Percentiles rank a stretch among this genome's conserved stretches.
phyloP scores from a whole-genome alignment of 2,888 invertebrate species.

The Acronicta psi region DNA sequence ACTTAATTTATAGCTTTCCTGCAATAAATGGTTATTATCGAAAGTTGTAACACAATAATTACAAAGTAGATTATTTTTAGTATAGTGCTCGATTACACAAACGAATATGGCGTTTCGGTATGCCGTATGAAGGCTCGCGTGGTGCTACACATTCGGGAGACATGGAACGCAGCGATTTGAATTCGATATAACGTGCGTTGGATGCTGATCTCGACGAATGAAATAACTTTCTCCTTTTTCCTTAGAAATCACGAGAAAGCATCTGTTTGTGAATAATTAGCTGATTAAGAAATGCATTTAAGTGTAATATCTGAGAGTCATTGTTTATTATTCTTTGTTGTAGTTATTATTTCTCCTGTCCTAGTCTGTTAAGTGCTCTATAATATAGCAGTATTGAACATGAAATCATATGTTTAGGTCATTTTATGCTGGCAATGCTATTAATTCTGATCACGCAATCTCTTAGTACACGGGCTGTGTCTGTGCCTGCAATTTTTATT shows the following conservation, averaged over 20 bases:
- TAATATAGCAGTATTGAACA: conserved; percentile 12
- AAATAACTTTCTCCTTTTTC: conserved; percentile 75
- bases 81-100: conserved; percentile 63
- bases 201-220: conserved; percentile 62
- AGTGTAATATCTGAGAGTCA: background rate
- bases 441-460: conserved; percentile 55
- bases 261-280: conserved; percentile 53
- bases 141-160: conserved; percentile 65
- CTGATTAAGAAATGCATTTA: conserved; percentile 32
- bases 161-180: conserved; percentile 65
- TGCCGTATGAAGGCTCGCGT: conserved; percentile 64
- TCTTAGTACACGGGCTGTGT: conserved; percentile 30
- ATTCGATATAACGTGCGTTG: conserved; percentile 68
- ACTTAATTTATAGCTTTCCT: conserved; percentile 9
- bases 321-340: background rate
- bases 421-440: conserved; percentile 40
- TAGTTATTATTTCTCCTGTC: background rate
- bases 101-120: conserved; percentile 52
- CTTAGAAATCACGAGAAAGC: conserved; percentile 58
- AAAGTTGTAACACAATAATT: conserved; percentile 61
- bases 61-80: conserved; percentile 60
- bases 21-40: conserved; percentile 55
- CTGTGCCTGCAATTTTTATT: conserved; percentile 39
- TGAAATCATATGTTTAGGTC: conserved; percentile 24
- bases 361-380: too few relatives aligned